phyloP scores from a whole-genome alignment of 1,140 invertebrate genomes.

The Zaprionus camerounensis region DNA sequence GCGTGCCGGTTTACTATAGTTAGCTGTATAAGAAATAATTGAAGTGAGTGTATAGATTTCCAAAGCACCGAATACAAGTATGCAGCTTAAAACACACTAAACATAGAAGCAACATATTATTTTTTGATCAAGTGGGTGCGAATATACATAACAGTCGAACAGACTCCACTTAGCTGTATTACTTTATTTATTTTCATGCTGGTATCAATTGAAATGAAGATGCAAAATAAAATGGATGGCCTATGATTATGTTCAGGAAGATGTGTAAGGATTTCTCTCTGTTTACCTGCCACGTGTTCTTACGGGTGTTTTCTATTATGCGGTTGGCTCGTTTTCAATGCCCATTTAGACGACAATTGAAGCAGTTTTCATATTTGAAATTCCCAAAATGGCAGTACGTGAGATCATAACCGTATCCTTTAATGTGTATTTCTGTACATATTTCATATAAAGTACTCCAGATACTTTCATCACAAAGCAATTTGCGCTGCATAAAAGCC shows the following conservation, averaged over 20 bases:
- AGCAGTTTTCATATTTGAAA: slow-evolving; percentile 81
- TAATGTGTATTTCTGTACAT: slow-evolving; percentile 65
- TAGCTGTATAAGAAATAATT: no score
- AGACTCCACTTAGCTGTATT: no score
- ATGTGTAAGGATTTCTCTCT: background rate
- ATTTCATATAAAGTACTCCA: slow-evolving; percentile 53
- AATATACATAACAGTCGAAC: no score
- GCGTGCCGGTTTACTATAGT: no score
- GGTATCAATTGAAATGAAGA: no score
- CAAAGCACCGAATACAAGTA: no score
- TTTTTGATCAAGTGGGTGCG: no score
- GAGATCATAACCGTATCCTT: slow-evolving; percentile 78
- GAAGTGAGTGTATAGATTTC: no score
- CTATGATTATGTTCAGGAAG: background rate
- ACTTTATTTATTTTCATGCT: no score
- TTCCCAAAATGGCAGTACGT: slow-evolving; percentile 82
- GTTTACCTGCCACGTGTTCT: slow-evolving; percentile 20
- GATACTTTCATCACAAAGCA: slow-evolving; percentile 72
- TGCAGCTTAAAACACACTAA: no score
- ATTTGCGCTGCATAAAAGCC: slow-evolving; percentile 60
- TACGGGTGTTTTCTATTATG: slow-evolving; percentile 21
- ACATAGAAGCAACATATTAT: no score
- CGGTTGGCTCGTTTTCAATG: slow-evolving; percentile 49
- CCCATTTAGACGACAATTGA: slow-evolving; percentile 77
- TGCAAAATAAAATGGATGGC: background rate